Base-by-base conservation (phyloP, 2,888 invertebrate genomes). In the Phorcus lineatus region DNA sequence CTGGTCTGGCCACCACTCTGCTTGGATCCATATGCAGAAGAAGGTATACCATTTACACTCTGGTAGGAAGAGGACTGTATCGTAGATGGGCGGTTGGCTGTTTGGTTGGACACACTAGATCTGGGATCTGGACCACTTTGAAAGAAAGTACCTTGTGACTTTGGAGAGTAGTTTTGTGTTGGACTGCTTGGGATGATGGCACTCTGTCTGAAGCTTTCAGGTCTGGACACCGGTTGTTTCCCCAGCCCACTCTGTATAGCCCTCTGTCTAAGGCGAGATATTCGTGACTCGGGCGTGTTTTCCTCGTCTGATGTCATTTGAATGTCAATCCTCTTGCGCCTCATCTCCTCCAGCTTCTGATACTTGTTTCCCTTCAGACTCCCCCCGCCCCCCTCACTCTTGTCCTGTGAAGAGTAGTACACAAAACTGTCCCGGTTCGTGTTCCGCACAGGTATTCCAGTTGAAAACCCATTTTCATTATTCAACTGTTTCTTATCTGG, bases 261-360 rank as follows among this genome's bases (percentile, higher is more conserved):
- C 19, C 90, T 81, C 79, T 90, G 90, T 7, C 90, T 81, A 28
- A 90, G 82, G 36, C 89, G 82, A 36, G 90, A 89, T 55, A 90
- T 90, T 55, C 90, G 81, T 3, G 88, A 86, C 67, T 89, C 88
- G 0, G 90, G 90, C 0, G 90, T 88, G 67, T 85, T 84, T 54
- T 91, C 91, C 66, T 91, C 91, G 62, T 91, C 91, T 36, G 90
- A 90, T 7, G 91, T 91, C 17, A 89, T 87, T 13, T 88, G 81
- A 19, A 90, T 86, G 75, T 91, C 90, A 36, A 91, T 87, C 36
- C 91, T 80, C 75, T 88, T 87, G 62, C 88, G 88, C n/a, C 91
- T 82, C 83, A 85, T 86, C 77, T 90, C 91, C 81, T 91, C 91
- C 77, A 91, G 84, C 77, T 87, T 86, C 79, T 89, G 89, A 82